phyloP scores from a whole-genome alignment of 2,888 invertebrate genomes.

The Orthosia incerta region DNA sequence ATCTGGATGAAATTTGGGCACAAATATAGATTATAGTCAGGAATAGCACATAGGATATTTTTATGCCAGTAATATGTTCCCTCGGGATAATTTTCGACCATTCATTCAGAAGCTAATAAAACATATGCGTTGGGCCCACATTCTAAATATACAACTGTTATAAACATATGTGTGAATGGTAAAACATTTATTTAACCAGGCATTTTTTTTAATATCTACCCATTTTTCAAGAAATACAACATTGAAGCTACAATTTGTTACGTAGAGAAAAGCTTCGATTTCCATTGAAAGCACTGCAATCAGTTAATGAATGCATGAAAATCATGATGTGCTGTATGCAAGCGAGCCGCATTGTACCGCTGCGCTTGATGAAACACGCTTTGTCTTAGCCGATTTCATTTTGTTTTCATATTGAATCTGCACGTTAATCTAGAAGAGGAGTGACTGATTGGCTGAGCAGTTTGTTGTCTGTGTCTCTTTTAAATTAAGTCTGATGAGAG shows the following conservation, averaged over 20 bases:
- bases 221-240: neutral
- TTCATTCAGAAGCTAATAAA: too few species aligned
- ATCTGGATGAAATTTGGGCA: too few species aligned
- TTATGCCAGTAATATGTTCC: too few species aligned
- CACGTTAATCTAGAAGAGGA: neutral
- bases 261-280: neutral
- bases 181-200: too few species aligned
- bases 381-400: conserved; percentile 32
- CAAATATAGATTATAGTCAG: too few species aligned
- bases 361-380: conserved; percentile 1
- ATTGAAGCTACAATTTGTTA: neutral
- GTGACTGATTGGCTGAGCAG: conserved; percentile 3
- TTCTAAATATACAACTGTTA: too few species aligned
- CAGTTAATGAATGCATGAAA: conserved; percentile 48
- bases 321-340: conserved; percentile 27
- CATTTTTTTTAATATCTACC: neutral
- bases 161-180: too few species aligned
- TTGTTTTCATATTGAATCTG: conserved; percentile 11
- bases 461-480: neutral
- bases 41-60: too few species aligned
- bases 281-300: conserved; percentile 18
- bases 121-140: too few species aligned
- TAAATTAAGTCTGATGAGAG: neutral
- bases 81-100: too few species aligned
- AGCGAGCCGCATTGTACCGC: conserved; percentile 1